Evolutionary conservation across 2,113 vertebrate species (phyloP).

Genomic region (Rhea pennata): DNA sequence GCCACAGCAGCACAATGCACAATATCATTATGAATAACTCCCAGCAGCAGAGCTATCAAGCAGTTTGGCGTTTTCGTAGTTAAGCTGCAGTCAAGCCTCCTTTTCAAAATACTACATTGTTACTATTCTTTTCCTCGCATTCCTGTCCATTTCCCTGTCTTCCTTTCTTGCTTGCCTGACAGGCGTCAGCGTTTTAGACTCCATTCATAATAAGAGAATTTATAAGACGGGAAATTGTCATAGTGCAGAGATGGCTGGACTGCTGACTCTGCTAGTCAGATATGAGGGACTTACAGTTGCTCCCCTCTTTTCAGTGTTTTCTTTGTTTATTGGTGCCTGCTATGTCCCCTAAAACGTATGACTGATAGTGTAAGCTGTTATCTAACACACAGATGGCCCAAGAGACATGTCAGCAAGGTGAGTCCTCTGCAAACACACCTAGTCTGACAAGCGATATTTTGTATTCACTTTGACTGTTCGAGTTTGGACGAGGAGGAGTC

Average conservation of each 20-base stretch:
- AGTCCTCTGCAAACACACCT: background rate
- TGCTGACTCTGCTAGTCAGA: background rate
- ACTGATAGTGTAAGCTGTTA: background rate
- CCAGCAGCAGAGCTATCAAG: fast-evolving
- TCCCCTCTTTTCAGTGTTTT: background rate
- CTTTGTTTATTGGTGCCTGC: background rate
- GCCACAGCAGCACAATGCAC: background rate
- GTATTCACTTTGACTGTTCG: background rate
- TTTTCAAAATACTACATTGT: background rate
- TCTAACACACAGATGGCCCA: background rate
- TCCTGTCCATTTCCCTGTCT: background rate
- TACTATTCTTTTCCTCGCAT: background rate
- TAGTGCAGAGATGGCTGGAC: background rate
- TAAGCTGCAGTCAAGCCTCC: background rate
- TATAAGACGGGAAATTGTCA: background rate
- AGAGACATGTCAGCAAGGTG: background rate
- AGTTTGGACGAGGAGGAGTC: background rate
- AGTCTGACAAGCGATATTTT: background rate
- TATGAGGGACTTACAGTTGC: background rate
- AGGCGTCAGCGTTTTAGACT: background rate
- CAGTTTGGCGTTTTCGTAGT: background rate
- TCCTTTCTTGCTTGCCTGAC: background rate
- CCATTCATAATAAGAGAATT: background rate
- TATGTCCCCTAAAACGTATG: background rate
- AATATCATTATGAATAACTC: background rate